Percentiles rank a stretch among this genome's conserved stretches.
Evolutionary conservation across 2,113 vertebrate species (phyloP).

Genomic region (Elephas maximus): DNA sequence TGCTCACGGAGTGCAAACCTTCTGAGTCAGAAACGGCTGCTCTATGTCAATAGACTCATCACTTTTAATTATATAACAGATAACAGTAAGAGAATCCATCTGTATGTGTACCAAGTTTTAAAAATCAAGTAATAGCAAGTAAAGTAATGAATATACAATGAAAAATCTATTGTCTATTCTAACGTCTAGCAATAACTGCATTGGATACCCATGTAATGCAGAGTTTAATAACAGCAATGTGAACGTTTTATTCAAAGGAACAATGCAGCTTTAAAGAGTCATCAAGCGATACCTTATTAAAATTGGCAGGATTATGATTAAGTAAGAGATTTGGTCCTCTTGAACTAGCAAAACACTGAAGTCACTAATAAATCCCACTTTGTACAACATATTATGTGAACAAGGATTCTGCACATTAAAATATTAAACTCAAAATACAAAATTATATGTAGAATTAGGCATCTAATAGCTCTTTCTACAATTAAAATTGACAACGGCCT

Average conservation of each 20-base stretch:
- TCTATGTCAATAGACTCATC: neutral
- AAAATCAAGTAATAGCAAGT: neutral
- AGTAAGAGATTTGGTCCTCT: neutral
- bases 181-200: conserved; percentile 21
- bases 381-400: neutral
- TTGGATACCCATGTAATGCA: neutral
- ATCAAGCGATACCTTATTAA: conserved; percentile 35
- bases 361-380: conserved; percentile 16
- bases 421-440: conserved; percentile 55
- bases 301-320: neutral
- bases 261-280: neutral
- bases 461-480: conserved; percentile 8
- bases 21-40: neutral
- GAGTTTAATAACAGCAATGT: neutral
- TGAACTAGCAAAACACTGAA: neutral
- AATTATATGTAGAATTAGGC: neutral
- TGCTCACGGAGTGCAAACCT: neutral
- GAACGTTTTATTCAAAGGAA: conserved; percentile 35
- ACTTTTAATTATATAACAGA: conserved; percentile 11
- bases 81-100: neutral
- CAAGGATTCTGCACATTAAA: neutral
- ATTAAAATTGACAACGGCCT: neutral
- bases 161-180: conserved; percentile 37
- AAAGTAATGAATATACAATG: neutral
- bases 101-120: neutral